These are phyloP conservation scores for Adelphocoris suturalis DNA, from an alignment of 2,888 invertebrate genomes.

Conservation along the genomic window DNA sequence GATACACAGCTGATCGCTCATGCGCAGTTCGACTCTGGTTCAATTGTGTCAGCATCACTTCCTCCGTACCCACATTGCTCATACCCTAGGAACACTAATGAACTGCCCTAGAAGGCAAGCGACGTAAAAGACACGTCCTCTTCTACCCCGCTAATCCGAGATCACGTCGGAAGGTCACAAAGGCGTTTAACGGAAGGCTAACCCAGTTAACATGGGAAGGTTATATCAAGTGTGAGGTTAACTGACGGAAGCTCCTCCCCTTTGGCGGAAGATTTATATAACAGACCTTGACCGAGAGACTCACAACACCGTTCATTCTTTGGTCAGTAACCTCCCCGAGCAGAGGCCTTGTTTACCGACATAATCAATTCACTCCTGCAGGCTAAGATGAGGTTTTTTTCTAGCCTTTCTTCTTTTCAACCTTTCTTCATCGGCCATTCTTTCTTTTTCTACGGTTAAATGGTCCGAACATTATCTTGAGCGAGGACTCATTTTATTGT, in stretches of 20 bases:
- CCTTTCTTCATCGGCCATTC: neutral
- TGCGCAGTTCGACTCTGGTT: too few relatives aligned
- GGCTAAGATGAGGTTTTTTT: constrained; percentile 2
- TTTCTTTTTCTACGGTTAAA: neutral
- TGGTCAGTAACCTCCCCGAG: constrained; percentile 22
- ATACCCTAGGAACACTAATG: neutral
- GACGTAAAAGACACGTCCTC: constrained; percentile 14
- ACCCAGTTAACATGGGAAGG: constrained; percentile 24
- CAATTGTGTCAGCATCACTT: too few relatives aligned
- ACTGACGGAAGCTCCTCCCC: neutral
- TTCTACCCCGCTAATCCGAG: neutral
- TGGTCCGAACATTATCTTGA: neutral
- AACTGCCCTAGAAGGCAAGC: neutral
- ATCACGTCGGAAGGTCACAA: constrained; percentile 32
- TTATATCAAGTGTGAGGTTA: neutral
- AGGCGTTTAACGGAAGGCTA: constrained; percentile 18
- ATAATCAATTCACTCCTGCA: neutral
- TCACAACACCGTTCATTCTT: constrained; percentile 37
- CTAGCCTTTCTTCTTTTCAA: neutral
- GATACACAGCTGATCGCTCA: too few relatives aligned
- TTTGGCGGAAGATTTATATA: constrained; percentile 37
- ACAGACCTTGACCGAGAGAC: constrained; percentile 57
- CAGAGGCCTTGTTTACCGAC: neutral
- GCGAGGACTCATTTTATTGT: neutral
- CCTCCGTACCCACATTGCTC: too few relatives aligned